phyloP scores from a whole-genome alignment of 2,888 invertebrate genomes.

The Meta bourneti region DNA sequence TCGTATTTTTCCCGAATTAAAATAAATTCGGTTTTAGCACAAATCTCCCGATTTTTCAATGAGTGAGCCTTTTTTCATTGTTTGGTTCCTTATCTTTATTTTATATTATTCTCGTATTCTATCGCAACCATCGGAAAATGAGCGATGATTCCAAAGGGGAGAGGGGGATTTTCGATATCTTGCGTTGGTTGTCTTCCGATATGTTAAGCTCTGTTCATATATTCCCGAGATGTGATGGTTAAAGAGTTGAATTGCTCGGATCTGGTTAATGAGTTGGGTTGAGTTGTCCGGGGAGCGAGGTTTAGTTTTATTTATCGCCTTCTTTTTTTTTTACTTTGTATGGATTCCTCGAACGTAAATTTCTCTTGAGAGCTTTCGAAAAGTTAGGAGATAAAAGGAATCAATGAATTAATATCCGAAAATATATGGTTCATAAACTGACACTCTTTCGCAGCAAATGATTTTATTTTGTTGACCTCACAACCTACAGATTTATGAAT shows the following conservation, averaged over 20 bases:
- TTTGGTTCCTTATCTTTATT: not conserved
- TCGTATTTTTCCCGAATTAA: slow-evolving; percentile 57
- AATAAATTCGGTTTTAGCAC: slow-evolving; percentile 61
- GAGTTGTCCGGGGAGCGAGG: not conserved
- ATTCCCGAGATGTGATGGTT: slow-evolving; percentile 18
- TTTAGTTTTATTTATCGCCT: not conserved
- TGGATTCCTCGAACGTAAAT: not conserved
- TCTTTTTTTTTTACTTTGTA: slow-evolving; percentile 21
- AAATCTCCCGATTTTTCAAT: slow-evolving; percentile 49
- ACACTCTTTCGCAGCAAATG: too few relatives aligned
- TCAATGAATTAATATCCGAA: too few relatives aligned
- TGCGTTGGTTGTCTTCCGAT: not conserved
- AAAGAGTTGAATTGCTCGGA: not conserved
- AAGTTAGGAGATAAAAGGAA: too few relatives aligned
- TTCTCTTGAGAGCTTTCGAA: too few relatives aligned
- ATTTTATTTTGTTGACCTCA: too few relatives aligned
- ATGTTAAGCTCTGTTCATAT: slow-evolving; percentile 19
- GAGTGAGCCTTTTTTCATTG: not conserved
- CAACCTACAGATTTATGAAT: too few relatives aligned
- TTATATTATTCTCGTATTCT: not conserved
- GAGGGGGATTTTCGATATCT: slow-evolving; percentile 43
- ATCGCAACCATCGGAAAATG: slow-evolving; percentile 9
- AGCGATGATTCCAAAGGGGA: slow-evolving; percentile 6
- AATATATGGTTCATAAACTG: too few relatives aligned
- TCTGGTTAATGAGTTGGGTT: slow-evolving; percentile 14